These are phyloP conservation scores for Agrilus planipennis DNA, from an alignment of 1,140 invertebrate species.

Conservation along the genomic window DNA sequence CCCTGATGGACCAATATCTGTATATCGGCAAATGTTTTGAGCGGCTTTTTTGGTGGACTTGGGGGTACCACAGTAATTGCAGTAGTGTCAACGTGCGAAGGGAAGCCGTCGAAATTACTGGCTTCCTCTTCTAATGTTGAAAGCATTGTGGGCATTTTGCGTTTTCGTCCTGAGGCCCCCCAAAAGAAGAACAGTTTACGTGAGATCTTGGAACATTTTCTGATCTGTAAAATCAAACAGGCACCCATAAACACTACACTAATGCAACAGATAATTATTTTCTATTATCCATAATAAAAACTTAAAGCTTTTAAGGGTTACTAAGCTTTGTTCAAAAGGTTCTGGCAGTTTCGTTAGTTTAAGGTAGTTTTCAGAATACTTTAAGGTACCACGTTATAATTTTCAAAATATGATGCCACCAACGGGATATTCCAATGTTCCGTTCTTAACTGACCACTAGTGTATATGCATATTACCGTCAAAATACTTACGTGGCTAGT, in stretches of 20 bases:
- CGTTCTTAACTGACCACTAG: too few species aligned
- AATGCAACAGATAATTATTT: too few species aligned
- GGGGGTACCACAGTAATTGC: constrained; percentile 24
- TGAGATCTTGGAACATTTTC: constrained; percentile 32
- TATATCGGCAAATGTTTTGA: constrained; percentile 64
- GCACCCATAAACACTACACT: constrained; percentile 2
- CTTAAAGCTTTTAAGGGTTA: too few species aligned
- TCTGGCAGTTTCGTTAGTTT: background rate
- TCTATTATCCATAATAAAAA: too few species aligned
- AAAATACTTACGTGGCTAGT: too few species aligned
- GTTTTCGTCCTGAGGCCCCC: constrained; percentile 16
- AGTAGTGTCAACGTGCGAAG: constrained; percentile 22
- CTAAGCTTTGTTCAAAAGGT: too few species aligned
- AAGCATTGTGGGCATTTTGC: constrained; percentile 18
- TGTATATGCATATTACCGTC: too few species aligned
- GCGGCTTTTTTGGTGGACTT: constrained; percentile 46
- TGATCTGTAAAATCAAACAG: constrained; percentile 15
- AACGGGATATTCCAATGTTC: too few species aligned
- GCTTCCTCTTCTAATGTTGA: constrained; percentile 24
- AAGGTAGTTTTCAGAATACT: background rate
- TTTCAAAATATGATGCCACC: background rate
- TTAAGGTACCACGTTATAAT: background rate
- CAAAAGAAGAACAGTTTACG: constrained; percentile 22
- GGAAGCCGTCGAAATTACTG: constrained; percentile 17
- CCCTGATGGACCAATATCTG: constrained; percentile 55